Evolutionary conservation across 2,888 invertebrate species (phyloP).

Genomic region (Halictus ligatus): DNA sequence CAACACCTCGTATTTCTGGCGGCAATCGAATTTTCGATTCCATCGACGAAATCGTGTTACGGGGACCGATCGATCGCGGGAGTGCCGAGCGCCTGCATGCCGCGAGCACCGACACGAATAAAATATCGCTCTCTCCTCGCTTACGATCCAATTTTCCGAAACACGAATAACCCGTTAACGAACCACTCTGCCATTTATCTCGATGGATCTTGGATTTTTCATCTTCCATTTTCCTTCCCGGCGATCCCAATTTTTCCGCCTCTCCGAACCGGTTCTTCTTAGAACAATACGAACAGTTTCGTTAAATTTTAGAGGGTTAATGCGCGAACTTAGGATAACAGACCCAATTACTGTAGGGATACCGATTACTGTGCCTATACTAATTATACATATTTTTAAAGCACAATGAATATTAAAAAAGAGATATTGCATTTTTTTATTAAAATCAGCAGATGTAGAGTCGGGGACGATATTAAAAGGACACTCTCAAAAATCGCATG

Average conservation of each 20-base stretch:
- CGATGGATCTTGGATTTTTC: background rate
- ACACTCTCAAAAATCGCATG: too few relatives aligned
- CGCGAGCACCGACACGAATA: conserved; percentile 33
- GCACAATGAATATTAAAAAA: too few relatives aligned
- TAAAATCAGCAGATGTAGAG: too few relatives aligned
- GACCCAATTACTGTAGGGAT: too few relatives aligned
- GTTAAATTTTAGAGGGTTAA: background rate
- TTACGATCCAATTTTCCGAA: background rate
- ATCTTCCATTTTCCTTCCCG: background rate
- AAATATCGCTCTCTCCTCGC: conserved; percentile 36
- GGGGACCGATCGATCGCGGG: conserved; percentile 33
- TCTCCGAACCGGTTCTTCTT: background rate
- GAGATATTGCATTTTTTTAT: too few relatives aligned
- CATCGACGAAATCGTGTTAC: conserved; percentile 46
- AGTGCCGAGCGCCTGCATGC: conserved; percentile 5
- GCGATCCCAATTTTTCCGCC: background rate
- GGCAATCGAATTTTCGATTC: conserved; percentile 34
- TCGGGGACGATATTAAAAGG: too few relatives aligned
- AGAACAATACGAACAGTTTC: background rate
- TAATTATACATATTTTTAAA: too few relatives aligned
- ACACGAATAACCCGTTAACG: conserved; percentile 1
- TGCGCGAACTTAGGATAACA: background rate
- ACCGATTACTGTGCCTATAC: too few relatives aligned
- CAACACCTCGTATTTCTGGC: conserved; percentile 4
- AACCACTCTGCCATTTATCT: background rate